phyloP scores from a whole-genome alignment of 2,797 vertebrate genomes.

The Anisognathus igniventris region DNA sequence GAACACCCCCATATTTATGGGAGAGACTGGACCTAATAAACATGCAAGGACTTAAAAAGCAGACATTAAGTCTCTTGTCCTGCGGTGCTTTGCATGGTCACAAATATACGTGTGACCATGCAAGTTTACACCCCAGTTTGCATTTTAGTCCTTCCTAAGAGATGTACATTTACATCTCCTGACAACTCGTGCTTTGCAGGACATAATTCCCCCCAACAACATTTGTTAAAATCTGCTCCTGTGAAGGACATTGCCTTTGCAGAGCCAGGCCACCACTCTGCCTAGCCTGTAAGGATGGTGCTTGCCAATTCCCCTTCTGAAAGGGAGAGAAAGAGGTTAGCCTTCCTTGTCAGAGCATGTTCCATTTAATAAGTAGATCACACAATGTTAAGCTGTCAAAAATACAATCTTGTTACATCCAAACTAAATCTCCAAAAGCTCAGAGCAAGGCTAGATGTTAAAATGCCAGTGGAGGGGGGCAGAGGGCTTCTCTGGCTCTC shows the following conservation, averaged over 20 bases:
- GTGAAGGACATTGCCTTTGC: background rate
- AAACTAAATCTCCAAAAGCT: background rate
- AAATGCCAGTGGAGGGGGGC: background rate
- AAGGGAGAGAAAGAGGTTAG: background rate
- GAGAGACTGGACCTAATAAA: constrained; percentile 6
- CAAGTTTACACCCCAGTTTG: background rate
- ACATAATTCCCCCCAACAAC: background rate
- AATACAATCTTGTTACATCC: background rate
- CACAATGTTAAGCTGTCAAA: background rate
- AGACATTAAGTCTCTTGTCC: background rate
- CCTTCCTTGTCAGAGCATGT: background rate
- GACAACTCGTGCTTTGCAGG: background rate
- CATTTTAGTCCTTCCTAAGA: background rate
- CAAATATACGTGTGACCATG: background rate
- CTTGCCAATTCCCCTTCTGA: background rate
- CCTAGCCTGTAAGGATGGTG: background rate
- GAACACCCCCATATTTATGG: background rate
- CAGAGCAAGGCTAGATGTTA: background rate
- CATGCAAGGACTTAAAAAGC: background rate
- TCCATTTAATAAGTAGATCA: background rate
- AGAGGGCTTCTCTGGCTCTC: background rate
- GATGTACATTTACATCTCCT: background rate
- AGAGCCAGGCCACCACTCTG: background rate
- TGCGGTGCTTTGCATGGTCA: background rate
- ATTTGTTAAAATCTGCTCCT: background rate